Conservation (phyloP, 2,888 invertebrate species). For the Melolontha melolontha region DNA sequence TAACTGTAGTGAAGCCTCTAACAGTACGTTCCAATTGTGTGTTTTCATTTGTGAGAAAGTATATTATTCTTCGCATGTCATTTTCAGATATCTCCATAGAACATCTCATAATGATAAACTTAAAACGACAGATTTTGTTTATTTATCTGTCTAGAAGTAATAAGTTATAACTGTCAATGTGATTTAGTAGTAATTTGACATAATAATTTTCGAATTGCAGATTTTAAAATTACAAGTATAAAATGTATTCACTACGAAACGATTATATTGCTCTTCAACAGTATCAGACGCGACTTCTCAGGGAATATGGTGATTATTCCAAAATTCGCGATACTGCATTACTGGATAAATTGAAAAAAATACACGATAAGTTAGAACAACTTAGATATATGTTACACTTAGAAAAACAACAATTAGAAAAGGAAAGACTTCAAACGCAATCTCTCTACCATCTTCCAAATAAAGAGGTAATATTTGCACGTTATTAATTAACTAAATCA, state of each 20-base stretch:
- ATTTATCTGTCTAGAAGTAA: no score
- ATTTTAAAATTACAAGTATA: conserved; percentile 21
- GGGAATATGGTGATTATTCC: conserved; percentile 19
- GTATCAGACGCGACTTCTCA: conserved; percentile 20
- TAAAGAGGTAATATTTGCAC: conserved; percentile 22
- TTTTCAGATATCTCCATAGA: no score
- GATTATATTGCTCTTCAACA: conserved; percentile 17
- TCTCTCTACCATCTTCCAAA: conserved; percentile 37
- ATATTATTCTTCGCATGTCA: no score
- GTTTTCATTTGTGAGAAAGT: no score
- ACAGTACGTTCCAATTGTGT: no score
- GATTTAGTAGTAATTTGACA: conserved; percentile 8
- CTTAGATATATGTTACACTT: conserved; percentile 37
- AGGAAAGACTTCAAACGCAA: conserved; percentile 40
- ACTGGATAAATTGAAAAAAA: conserved; percentile 35
- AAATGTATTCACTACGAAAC: conserved; percentile 18
- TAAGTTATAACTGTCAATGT: background rate
- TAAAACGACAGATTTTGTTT: no score
- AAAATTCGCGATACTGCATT: conserved; percentile 14
- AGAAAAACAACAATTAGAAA: conserved; percentile 43
- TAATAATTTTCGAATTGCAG: background rate
- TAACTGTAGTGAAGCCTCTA: no score
- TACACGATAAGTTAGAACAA: conserved; percentile 39
- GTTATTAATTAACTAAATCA: no score
- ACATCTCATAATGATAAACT: no score